Conservation (phyloP, 2,888 invertebrate genomes). For the Clunio marinus region DNA sequence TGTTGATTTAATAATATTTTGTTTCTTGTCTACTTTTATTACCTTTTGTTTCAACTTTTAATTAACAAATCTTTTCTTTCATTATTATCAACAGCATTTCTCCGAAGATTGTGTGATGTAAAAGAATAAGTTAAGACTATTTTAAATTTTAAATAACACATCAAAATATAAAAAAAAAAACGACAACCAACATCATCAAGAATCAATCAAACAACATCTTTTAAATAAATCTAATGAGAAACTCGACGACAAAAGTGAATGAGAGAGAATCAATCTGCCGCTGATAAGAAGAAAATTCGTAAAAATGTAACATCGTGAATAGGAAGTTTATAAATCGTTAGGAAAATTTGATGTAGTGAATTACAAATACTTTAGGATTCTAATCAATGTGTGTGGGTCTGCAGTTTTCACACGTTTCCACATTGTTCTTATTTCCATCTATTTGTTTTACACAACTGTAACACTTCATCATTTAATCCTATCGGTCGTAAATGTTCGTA, state of each 20-base stretch:
- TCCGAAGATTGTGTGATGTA: conserved; percentile 73
- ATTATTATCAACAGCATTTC: conserved; percentile 65
- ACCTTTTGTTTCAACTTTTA: not conserved
- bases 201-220: not conserved
- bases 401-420: conserved; percentile 16
- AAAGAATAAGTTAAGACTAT: conserved; percentile 37
- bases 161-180: conserved; percentile 4
- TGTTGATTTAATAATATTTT: conserved; percentile 39
- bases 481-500: not conserved
- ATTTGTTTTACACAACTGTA: not conserved
- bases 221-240: conserved; percentile 5
- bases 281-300: conserved; percentile 15
- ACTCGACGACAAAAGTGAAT: conserved; percentile 29
- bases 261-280: conserved; percentile 38
- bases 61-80: conserved; percentile 41
- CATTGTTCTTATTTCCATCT: too few species aligned
- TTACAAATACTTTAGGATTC: too few species aligned
- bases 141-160: conserved; percentile 30
- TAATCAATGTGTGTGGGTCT: not conserved
- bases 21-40: not conserved
- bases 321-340: not conserved
- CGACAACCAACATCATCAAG: conserved; percentile 32
- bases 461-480: not conserved
- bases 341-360: not conserved
- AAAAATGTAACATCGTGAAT: not conserved